phyloP scores from a whole-genome alignment of 2,113 vertebrate genomes.

The Bucco capensis region DNA sequence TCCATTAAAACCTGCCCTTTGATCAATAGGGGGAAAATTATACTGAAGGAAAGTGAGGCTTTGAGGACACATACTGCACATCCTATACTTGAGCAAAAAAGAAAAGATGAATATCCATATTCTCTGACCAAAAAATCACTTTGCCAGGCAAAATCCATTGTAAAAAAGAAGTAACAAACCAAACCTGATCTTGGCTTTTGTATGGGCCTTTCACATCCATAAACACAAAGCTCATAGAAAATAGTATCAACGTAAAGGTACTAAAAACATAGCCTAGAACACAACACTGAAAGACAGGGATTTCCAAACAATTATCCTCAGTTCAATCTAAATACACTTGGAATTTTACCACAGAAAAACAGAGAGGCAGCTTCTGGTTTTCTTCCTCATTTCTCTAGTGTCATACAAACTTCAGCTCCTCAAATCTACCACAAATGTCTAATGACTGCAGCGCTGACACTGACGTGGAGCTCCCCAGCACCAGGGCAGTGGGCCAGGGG shows the following conservation, averaged over 20 bases:
- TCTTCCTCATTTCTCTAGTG: not conserved
- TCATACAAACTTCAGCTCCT: not conserved
- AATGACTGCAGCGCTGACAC: accelerated
- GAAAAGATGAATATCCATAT: not conserved
- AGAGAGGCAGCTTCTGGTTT: not conserved
- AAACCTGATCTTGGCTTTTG: not conserved
- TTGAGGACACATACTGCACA: not conserved
- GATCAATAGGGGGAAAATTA: not conserved
- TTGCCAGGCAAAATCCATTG: not conserved
- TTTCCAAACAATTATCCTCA: not conserved
- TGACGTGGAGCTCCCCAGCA: not conserved
- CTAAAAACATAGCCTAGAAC: not conserved
- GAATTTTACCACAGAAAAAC: not conserved
- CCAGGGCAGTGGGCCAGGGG: accelerated
- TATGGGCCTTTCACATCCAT: not conserved
- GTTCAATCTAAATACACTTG: not conserved
- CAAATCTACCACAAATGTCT: not conserved
- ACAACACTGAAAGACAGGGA: not conserved
- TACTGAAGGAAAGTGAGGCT: not conserved
- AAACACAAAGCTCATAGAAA: not conserved
- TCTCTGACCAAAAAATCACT: not conserved
- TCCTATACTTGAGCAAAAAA: not conserved
- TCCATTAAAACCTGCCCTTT: not conserved
- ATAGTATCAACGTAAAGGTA: not conserved
- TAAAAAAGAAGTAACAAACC: not conserved